A percentile compares a stretch with the other conserved stretches of the same genome.
Evolutionary conservation across 2,797 vertebrate species (phyloP).

Genomic region (Poecilia picta): DNA sequence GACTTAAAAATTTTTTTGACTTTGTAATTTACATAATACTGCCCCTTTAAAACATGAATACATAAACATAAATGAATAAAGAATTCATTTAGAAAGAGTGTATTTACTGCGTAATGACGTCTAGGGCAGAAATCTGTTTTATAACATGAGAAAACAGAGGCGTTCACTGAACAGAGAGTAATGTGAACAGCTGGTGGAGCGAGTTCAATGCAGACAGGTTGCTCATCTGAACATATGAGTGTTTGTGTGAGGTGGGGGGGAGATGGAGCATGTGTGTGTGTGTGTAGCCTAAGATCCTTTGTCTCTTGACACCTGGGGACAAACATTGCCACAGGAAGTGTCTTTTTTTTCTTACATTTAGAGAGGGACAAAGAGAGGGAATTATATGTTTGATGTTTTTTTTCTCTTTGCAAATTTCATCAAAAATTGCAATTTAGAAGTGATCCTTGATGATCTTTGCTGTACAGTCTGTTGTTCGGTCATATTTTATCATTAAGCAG

Average conservation of each 20-base stretch:
- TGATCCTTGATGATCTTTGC: neutral
- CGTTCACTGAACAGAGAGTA: slow-evolving; percentile 70
- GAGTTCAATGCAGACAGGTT: slow-evolving; percentile 59
- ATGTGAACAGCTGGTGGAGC: slow-evolving; percentile 77
- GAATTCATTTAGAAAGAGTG: neutral
- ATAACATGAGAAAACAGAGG: neutral
- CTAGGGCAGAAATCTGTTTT: neutral
- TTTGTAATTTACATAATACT: too few species aligned
- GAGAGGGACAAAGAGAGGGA: neutral
- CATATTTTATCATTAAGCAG: neutral
- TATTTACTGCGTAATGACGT: neutral
- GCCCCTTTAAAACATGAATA: too few species aligned
- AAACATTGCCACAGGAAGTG: slow-evolving; percentile 52
- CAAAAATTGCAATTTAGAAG: neutral
- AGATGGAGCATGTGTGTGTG: neutral
- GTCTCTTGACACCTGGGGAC: slow-evolving; percentile 65
- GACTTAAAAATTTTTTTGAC: too few species aligned
- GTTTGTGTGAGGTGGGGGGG: neutral
- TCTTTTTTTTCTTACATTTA: slow-evolving; percentile 13
- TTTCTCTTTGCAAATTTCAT: neutral
- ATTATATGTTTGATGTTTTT: neutral
- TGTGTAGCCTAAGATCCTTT: slow-evolving; percentile 53
- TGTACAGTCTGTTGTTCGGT: neutral
- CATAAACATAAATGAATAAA: neutral
- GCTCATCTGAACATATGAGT: slow-evolving; percentile 39